Conservation (phyloP, 2,888 invertebrate species). For the Meiosimyza decipiens region DNA sequence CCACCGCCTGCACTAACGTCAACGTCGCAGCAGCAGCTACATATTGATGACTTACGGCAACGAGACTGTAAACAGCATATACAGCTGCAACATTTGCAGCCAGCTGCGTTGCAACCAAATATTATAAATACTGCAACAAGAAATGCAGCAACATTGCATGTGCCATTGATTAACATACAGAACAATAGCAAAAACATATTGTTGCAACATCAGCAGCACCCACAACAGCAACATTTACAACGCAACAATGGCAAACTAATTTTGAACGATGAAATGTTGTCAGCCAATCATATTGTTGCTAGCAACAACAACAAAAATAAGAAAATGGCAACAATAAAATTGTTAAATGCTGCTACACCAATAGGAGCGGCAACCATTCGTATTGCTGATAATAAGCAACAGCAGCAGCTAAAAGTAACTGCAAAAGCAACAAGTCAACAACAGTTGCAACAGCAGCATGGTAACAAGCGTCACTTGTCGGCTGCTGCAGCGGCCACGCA, state of each 20-base stretch:
- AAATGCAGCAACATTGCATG: conserved; percentile 5
- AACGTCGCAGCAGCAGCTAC: conserved; percentile 42
- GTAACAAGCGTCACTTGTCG: conserved; percentile 58
- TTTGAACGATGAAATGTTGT: conserved; percentile 44
- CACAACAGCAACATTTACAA: conserved; percentile 28
- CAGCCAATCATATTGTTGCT: conserved; percentile 46
- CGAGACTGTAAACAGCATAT: conserved; percentile 50
- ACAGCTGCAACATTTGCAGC: conserved; percentile 41
- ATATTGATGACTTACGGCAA: conserved; percentile 44
- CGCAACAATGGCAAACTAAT: conserved; percentile 44
- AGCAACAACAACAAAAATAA: conserved; percentile 1
- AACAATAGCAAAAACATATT: conserved; percentile 48
- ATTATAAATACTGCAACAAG: conserved; percentile 55
- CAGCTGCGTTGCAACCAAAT: conserved; percentile 47
- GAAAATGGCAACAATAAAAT: conserved; percentile 13
- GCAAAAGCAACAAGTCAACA: conserved; percentile 47
- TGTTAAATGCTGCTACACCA: conserved; percentile 1
- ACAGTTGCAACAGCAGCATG: conserved; percentile 49
- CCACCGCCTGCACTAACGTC: conserved; percentile 49
- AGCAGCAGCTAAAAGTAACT: conserved; percentile 2
- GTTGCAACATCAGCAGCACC: conserved; percentile 29
- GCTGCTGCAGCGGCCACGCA: conserved; percentile 46
- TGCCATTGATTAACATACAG: conserved; percentile 64
- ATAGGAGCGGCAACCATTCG: conserved; percentile 58
- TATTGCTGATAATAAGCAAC: conserved; percentile 53